Evolutionary conservation across 2,797 vertebrate species (phyloP), one percentile per base, ranked within the genome.

Genomic region (Clarias laeviceps): DNA sequence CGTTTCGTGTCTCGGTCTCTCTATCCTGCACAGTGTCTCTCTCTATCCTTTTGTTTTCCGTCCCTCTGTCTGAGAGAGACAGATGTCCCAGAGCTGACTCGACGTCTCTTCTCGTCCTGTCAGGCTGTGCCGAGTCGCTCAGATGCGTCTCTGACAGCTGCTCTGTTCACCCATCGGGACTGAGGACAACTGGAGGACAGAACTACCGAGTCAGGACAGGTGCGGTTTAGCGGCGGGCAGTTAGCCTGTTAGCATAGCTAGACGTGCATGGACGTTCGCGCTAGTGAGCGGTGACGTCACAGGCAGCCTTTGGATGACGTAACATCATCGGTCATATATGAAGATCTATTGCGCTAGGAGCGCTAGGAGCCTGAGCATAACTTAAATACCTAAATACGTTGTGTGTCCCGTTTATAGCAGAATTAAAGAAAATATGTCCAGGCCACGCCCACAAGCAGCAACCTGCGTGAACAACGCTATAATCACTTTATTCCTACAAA

Each of bases 131-230:
- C 22, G 34, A 50, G 20, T 69, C 27, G 4, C 56, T 66, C 65
- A 1, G 78, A 77, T 27, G 15, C 37, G 74, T 56, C 80, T 54
- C 27, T 4, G 66, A 78, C 72, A 87, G 59, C 72, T 82, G 83
- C 77, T 29, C 59, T 20, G 78, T 45, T 64, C 61, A 14, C 7
- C 61, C 61, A 20, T 62, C n/a, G 3, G 37, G n/a, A 18, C 24
- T 1, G 11, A 22, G 14, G 22, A 50, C 61, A 80, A 12, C 61
- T 50, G 59, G 45, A 56, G 20, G 27, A 34, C n/a, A 78, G 12
- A 45, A 61, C 8, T 18, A 80, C 80, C 11, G 66, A 56, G 57
- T 82, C 86, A 34, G 40, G 59, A 85, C 86, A 85, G 79, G 79
- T 85, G 83, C 29, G 20, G 40, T 68, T 80, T 50, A 65, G 68